Percentiles rank a stretch among this genome's conserved stretches.
Evolutionary conservation across 2,113 vertebrate species (phyloP).

Genomic region (Mirza zaza): DNA sequence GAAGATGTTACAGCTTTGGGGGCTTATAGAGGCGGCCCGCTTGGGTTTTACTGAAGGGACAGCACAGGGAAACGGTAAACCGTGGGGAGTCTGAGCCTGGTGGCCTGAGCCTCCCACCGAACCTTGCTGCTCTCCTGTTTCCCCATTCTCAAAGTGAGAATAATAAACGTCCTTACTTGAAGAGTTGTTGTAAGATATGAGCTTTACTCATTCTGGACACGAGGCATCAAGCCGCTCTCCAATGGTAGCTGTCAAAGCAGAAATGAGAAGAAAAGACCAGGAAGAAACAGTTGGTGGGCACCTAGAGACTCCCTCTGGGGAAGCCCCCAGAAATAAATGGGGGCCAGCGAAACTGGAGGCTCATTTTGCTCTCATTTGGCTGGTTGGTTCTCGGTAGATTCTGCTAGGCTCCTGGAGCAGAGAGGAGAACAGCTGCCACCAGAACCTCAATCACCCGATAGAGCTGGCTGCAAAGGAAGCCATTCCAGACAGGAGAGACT

Average conservation of each 20-base stretch:
- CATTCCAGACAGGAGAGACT: not conserved
- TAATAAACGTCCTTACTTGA: not conserved
- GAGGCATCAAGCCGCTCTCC: not conserved
- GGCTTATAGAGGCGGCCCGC: not conserved
- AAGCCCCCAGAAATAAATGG: not conserved
- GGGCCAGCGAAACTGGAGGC: not conserved
- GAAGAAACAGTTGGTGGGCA: not conserved
- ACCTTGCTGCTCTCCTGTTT: not conserved
- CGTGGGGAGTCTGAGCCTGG: not conserved
- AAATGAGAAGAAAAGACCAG: not conserved
- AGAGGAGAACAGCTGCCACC: not conserved
- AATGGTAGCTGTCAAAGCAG: not conserved
- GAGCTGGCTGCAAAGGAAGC: not conserved
- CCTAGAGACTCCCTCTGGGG: not conserved
- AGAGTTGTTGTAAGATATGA: not conserved
- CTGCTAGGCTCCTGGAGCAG: not conserved
- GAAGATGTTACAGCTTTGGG: not conserved
- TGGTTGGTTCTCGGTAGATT: not conserved
- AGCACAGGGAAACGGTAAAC: not conserved
- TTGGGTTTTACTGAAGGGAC: not conserved
- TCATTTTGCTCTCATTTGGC: not conserved
- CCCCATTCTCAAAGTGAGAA: not conserved
- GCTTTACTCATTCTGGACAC: not conserved
- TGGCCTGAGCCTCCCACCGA: not conserved
- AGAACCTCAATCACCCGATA: not conserved